Conservation (phyloP, 2,797 vertebrate species). For the Arremon aurantiirostris region DNA sequence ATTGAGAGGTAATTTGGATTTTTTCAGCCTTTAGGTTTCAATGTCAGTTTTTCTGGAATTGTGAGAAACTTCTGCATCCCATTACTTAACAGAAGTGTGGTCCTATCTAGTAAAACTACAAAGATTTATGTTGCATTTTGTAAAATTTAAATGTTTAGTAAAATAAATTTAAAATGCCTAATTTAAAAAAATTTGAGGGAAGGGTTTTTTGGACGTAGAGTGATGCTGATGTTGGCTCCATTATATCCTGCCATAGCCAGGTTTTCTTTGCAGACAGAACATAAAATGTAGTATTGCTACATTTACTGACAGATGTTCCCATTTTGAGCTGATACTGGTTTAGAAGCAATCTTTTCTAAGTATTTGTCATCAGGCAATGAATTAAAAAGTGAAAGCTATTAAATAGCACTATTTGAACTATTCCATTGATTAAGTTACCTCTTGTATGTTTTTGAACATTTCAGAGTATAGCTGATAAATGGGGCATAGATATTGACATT, state of each 20-base stretch:
- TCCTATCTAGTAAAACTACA: not conserved
- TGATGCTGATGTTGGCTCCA: rapidly evolving
- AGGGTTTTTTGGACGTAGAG: not conserved
- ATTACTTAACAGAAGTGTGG: not conserved
- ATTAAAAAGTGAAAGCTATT: not conserved
- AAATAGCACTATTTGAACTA: not conserved
- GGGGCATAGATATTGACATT: not conserved
- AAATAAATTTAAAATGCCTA: too few species aligned
- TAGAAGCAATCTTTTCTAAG: not conserved
- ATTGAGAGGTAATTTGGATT: not conserved
- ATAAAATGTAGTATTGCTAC: not conserved
- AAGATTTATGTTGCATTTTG: not conserved
- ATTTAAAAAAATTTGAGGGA: not conserved
- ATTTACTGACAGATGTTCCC: not conserved
- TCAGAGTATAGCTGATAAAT: not conserved
- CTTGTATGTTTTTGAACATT: not conserved
- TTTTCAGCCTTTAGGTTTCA: not conserved
- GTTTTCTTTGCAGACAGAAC: not conserved
- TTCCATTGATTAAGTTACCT: rapidly evolving
- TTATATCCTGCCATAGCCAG: not conserved
- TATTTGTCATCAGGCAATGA: not conserved
- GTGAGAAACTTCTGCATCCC: not conserved
- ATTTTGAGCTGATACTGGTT: not conserved
- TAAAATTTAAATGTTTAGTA: not conserved
- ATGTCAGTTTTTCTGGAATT: not conserved